phyloP scores from a whole-genome alignment of 1,140 invertebrate species.

The Procambarus virginalis region DNA sequence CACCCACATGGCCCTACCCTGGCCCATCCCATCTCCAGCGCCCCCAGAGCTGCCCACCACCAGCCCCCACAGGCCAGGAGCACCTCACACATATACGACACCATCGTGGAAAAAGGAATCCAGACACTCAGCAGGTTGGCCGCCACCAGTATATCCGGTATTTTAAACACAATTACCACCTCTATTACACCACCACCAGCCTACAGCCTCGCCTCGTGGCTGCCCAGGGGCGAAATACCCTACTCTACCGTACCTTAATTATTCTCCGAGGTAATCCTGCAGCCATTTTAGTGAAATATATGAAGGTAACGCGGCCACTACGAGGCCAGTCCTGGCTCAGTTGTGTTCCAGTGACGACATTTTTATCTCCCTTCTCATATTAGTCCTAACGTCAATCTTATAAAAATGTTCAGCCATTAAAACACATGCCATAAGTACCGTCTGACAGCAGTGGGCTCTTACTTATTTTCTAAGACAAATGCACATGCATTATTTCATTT shows the following conservation, averaged over 20 bases:
- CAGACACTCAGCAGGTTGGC: neutral
- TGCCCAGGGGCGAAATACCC: neutral
- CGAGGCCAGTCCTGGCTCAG: slow-evolving; percentile 21
- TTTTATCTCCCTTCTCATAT: neutral
- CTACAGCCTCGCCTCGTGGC: neutral
- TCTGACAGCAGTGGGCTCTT: neutral
- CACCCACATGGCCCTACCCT: too few relatives aligned
- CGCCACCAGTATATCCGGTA: slow-evolving; percentile 4
- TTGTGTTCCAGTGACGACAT: slow-evolving; percentile 46
- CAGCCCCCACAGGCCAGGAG: too few relatives aligned
- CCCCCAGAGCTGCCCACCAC: too few relatives aligned
- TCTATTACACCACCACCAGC: neutral
- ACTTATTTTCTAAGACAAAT: neutral
- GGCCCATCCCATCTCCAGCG: neutral
- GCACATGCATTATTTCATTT: neutral
- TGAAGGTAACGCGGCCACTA: slow-evolving; percentile 26
- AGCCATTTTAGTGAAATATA: slow-evolving; percentile 67
- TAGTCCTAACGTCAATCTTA: neutral
- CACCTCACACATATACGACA: neutral
- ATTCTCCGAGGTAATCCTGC: slow-evolving; percentile 69
- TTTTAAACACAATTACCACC: neutral
- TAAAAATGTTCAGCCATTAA: neutral
- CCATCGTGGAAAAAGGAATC: neutral
- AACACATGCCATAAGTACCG: neutral
- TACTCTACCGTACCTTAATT: slow-evolving; percentile 54